Evolutionary conservation across 1,140 invertebrate species (phyloP).

Genomic region (Delia radicum): DNA sequence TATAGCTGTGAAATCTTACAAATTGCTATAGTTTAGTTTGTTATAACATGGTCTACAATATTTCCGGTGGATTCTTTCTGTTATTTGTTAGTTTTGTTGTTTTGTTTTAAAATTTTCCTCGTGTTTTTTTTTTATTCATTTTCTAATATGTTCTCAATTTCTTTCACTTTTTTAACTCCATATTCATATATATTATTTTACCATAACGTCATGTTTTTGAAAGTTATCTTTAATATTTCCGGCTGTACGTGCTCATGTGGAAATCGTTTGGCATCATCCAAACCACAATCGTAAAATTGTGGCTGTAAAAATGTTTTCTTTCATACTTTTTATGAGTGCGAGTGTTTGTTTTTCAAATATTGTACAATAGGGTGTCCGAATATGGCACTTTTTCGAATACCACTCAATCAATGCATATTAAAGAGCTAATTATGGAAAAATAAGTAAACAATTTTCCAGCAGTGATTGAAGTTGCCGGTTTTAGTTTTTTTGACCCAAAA

Average conservation of each 20-base stretch:
- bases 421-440: too few relatives aligned
- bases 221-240: conserved; percentile 24
- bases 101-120: not conserved
- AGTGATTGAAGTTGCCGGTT: too few relatives aligned
- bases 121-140: not conserved
- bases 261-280: conserved; percentile 19
- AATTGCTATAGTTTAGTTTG: conserved; percentile 5
- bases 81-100: not conserved
- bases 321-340: not conserved
- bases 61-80: conserved; percentile 17
- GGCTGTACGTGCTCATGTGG: conserved; percentile 21
- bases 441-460: too few relatives aligned
- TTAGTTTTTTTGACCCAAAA: too few relatives aligned
- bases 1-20: not conserved
- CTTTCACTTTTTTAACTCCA: not conserved
- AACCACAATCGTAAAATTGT: conserved; percentile 24
- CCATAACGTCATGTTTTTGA: conserved; percentile 17
- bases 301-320: conserved; percentile 5
- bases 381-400: too few relatives aligned
- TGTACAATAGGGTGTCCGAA: too few relatives aligned
- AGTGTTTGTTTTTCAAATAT: not conserved
- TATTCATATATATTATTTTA: not conserved
- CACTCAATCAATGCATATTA: too few relatives aligned
- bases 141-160: conserved; percentile 8
- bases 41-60: not conserved